Base-by-base conservation (phyloP, 30 jellyfish, hydroid and myxozoan genomes). In the Turritopsis rubra region DNA sequence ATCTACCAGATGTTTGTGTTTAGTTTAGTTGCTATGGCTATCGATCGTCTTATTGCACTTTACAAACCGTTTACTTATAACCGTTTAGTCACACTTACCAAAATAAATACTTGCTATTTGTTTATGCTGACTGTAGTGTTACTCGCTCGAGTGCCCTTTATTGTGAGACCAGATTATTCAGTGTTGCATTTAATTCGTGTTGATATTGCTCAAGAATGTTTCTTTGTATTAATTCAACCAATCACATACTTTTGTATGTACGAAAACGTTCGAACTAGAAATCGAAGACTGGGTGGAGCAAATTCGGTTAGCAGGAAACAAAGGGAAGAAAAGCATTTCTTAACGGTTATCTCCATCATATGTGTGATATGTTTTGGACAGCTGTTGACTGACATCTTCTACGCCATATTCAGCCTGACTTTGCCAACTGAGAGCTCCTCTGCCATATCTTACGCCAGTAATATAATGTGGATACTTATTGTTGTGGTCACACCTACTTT, bases 1-100 rank as follows among this genome's bases (percentile, higher is more conserved):
- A 20, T 74, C n/a, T 74, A 74, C 23, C 82, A 74, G 31, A 25
- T 74, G 60, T 74, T 74, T 74, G 60, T 74, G 31, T 74, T 74
- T 0, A 74, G 82, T 31, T 74, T 74, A 74, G 82, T n/a, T 0
- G 52, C 65, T 7, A 30, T 74, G 60, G 31, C 82, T 72, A 30
- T 29, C 16, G 82, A 74, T 23, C 53, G 82, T 20, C 23, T 74
- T 16, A 74, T 74, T 74, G 82, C 82, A 30, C 41, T 74, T 29
- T 74, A 24, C 23, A 74, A 74, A 74, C 82, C 82, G 23, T 74
- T 74, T 29, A 23, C 24, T n/a, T 74, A 74, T n/a, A 16, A n/a
- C 16, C 53, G 65, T 20, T 22, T 74, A 72, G 82, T 74, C 72
- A 74, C 82, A 74, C 82, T 1, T 27, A 23, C 26, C 65, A 26